Conservation (phyloP, 2,888 invertebrate species). For the Drosophila cognata region DNA sequence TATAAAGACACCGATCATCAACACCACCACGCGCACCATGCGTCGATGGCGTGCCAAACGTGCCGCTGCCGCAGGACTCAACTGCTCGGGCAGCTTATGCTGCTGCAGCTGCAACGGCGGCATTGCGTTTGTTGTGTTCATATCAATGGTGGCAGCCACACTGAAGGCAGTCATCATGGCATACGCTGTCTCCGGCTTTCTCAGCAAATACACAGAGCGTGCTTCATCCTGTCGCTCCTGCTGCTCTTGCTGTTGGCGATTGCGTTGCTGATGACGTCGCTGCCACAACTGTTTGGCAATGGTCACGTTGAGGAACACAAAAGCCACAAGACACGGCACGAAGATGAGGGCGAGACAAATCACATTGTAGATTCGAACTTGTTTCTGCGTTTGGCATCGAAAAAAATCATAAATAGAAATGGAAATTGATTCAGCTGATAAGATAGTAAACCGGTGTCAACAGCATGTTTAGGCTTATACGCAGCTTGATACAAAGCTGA, state of each 20-base stretch:
- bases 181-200: slow-evolving; percentile 39
- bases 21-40: slow-evolving; percentile 87
- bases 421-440: slow-evolving; percentile 59
- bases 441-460: slow-evolving; percentile 56
- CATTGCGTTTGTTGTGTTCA: not conserved
- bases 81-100: not conserved
- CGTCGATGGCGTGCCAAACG: slow-evolving; percentile 86
- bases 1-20: slow-evolving; percentile 86
- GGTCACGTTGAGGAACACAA: slow-evolving; percentile 86
- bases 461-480: slow-evolving; percentile 20
- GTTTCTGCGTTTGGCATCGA: slow-evolving; percentile 52
- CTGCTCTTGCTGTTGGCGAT: slow-evolving; percentile 28
- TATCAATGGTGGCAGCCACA: slow-evolving; percentile 49
- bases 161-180: slow-evolving; percentile 61
- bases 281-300: slow-evolving; percentile 86
- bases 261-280: slow-evolving; percentile 81
- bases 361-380: slow-evolving; percentile 75
- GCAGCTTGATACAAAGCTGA: slow-evolving; percentile 10
- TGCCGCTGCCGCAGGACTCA: slow-evolving; percentile 54
- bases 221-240: slow-evolving; percentile 1
- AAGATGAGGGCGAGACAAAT: slow-evolving; percentile 85
- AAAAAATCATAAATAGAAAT: slow-evolving; percentile 41
- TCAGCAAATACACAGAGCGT: slow-evolving; percentile 35
- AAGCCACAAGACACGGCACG: slow-evolving; percentile 85
- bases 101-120: not conserved